A percentile compares a stretch with the other conserved stretches of the same genome.
These are phyloP conservation scores for Pteropus rufus DNA, from an alignment of 2,797 vertebrate species.

Conservation along the genomic window DNA sequence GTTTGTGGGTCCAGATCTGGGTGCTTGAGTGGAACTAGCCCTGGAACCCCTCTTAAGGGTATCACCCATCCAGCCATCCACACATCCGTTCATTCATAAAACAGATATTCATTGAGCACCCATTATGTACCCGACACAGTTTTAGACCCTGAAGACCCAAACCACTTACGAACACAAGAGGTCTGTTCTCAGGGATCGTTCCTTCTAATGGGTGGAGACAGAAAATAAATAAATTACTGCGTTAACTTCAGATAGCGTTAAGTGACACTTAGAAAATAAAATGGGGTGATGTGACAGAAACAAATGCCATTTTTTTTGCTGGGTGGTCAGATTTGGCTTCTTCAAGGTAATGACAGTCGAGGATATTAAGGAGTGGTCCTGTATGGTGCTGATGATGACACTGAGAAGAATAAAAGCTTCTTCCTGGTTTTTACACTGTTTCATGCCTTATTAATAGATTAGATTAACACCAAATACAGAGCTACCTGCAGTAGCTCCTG, in stretches of 20 bases:
- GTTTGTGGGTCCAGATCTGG: not conserved
- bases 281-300: not conserved
- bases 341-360: not conserved
- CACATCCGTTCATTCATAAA: not conserved
- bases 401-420: not conserved
- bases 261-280: not conserved
- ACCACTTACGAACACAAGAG: not conserved
- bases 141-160: not conserved
- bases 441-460: not conserved
- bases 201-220: not conserved
- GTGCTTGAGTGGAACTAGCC: not conserved
- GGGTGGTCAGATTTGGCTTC: not conserved
- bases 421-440: not conserved
- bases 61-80: not conserved
- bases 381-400: not conserved
- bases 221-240: not conserved
- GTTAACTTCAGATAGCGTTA: not conserved
- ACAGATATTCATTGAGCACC: not conserved
- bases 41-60: not conserved
- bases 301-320: not conserved
- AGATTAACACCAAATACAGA: not conserved
- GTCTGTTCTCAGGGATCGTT: not conserved
- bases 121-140: not conserved
- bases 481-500: not conserved
- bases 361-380: not conserved